Evolutionary conservation across 2,113 vertebrate species (phyloP).

Genomic region (Larimichthys polyactis): DNA sequence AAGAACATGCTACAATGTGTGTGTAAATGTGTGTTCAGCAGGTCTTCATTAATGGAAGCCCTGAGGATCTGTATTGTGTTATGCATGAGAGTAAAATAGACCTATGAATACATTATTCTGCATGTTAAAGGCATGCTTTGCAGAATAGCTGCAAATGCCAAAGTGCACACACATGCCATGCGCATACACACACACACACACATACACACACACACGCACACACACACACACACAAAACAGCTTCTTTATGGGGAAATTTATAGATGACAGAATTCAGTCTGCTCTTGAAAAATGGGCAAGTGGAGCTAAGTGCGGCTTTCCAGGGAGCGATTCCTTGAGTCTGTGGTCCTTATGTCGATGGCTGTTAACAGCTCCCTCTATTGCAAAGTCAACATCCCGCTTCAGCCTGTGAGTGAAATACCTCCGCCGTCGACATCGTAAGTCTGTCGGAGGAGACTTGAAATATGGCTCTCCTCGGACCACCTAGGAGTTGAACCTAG

Average conservation of each 20-base stretch:
- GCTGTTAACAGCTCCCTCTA: slow-evolving; percentile 76
- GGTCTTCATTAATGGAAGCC: slow-evolving; percentile 75
- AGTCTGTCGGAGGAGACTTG: slow-evolving; percentile 70
- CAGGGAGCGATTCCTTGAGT: slow-evolving; percentile 69
- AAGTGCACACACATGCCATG: not conserved
- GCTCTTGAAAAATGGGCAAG: slow-evolving; percentile 64
- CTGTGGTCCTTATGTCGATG: slow-evolving; percentile 71
- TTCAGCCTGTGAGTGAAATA: slow-evolving; percentile 69
- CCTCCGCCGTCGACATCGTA: slow-evolving; percentile 63
- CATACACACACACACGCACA: not conserved
- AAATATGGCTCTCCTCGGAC: slow-evolving; percentile 69
- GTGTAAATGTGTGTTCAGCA: slow-evolving; percentile 73
- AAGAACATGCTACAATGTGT: slow-evolving; percentile 54
- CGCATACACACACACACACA: slow-evolving; percentile 1
- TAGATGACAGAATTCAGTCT: slow-evolving; percentile 67
- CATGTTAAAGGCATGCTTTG: slow-evolving; percentile 49
- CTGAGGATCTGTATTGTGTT: slow-evolving; percentile 53
- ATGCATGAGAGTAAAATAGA: slow-evolving; percentile 69
- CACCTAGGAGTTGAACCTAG: slow-evolving; percentile 62
- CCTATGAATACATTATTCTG: slow-evolving; percentile 74
- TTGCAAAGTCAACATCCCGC: slow-evolving; percentile 79
- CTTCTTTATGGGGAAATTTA: slow-evolving; percentile 68
- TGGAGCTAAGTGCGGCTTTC: slow-evolving; percentile 65
- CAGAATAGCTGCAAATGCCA: slow-evolving; percentile 38
- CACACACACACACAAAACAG: slow-evolving; percentile 14